phyloP scores from a whole-genome alignment of 2,888 invertebrate genomes.

The Norana najaformis region DNA sequence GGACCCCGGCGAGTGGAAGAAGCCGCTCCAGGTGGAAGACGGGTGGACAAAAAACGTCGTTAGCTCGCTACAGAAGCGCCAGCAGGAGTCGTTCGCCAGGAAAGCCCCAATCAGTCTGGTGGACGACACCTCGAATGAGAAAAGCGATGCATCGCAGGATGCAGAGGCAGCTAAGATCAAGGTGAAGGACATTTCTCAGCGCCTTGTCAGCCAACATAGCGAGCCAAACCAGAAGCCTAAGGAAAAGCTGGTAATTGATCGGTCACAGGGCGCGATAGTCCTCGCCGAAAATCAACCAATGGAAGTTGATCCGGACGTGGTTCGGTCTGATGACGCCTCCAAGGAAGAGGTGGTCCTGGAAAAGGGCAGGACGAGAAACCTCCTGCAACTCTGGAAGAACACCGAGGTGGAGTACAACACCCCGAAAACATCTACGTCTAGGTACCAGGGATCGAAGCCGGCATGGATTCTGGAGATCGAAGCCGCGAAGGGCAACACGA shows the following conservation, averaged over 20 bases:
- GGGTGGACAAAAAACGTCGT: conserved; percentile 36
- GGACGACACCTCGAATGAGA: background rate
- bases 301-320: conserved; percentile 20
- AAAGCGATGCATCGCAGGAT: background rate
- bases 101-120: background rate
- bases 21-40: conserved; percentile 32
- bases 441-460: conserved; percentile 23
- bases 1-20: conserved; percentile 36
- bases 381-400: conserved; percentile 28
- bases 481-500: conserved; percentile 22
- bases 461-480: conserved; percentile 28
- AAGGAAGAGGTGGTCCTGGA: conserved; percentile 27
- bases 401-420: conserved; percentile 30
- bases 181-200: conserved; percentile 29
- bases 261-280: conserved; percentile 26
- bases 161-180: background rate
- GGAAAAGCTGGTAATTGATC: background rate
- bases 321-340: background rate
- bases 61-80: conserved; percentile 24
- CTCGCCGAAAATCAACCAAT: conserved; percentile 23
- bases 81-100: background rate
- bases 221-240: background rate
- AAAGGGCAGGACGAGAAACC: conserved; percentile 18
- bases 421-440: conserved; percentile 23
- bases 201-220: background rate